Conservation (phyloP, 1,140 invertebrate genomes). For the Anoplolepis gracilipes region DNA sequence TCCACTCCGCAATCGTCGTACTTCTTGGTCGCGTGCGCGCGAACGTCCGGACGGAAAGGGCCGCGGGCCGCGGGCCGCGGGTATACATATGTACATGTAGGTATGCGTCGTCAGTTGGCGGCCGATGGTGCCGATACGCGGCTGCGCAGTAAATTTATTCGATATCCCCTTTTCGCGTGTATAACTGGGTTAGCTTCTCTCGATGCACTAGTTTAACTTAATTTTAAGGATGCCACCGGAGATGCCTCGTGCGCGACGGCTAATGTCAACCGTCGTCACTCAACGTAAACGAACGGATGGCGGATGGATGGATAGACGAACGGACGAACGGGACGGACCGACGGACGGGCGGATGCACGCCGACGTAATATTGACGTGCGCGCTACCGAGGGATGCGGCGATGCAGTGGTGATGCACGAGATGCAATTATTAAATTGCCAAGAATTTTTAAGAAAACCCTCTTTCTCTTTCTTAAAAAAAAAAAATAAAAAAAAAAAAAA, state of each 20-base stretch:
- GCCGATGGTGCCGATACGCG: slow-evolving; percentile 68
- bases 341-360: slow-evolving; percentile 8
- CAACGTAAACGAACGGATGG: slow-evolving; percentile 14
- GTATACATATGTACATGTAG: neutral
- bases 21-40: slow-evolving; percentile 7
- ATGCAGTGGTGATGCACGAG: slow-evolving; percentile 18
- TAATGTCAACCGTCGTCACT: slow-evolving; percentile 51
- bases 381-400: slow-evolving; percentile 5
- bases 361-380: slow-evolving; percentile 39
- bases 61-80: slow-evolving; percentile 4
- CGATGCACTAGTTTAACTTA: slow-evolving; percentile 75
- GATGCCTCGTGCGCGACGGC: slow-evolving; percentile 55
- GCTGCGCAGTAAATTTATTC: slow-evolving; percentile 82
- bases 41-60: slow-evolving; percentile 1
- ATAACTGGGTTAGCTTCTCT: slow-evolving; percentile 80
- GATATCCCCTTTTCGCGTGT: slow-evolving; percentile 76
- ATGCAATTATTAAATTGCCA: neutral
- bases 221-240: slow-evolving; percentile 76
- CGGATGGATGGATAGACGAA: neutral
- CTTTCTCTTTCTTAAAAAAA: neutral
- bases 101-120: slow-evolving; percentile 36
- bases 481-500: too few species aligned
- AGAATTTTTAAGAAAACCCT: neutral
- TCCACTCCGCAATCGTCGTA: neutral
- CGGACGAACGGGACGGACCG: neutral